A percentile compares a stretch with the other conserved stretches of the same genome.
Evolutionary conservation across 2,113 vertebrate species (phyloP).

Genomic region (Pardalotus punctatus): DNA sequence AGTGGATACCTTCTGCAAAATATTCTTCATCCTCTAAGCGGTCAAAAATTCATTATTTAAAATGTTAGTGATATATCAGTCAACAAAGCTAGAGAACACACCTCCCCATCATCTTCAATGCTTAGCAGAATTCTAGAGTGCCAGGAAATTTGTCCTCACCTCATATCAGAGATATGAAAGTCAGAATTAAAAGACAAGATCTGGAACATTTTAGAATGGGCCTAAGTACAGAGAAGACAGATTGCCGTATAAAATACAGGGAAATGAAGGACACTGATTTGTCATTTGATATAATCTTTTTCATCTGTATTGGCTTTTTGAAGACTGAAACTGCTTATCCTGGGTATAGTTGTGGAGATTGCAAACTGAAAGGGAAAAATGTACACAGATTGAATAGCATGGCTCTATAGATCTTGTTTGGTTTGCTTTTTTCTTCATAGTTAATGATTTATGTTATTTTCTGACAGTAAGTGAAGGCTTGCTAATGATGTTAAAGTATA

Average conservation of each 20-base stretch:
- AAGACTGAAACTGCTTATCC: neutral
- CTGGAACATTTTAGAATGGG: neutral
- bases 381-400: neutral
- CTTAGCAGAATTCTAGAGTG: neutral
- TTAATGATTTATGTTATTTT: neutral
- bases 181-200: neutral
- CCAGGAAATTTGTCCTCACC: accelerated
- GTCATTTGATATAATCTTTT: neutral
- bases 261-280: neutral
- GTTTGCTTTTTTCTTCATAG: neutral
- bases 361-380: neutral
- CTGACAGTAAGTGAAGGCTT: neutral
- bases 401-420: neutral
- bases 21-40: neutral
- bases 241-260: neutral
- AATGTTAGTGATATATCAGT: neutral
- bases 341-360: neutral
- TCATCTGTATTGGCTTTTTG: neutral
- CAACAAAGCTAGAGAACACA: neutral
- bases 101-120: neutral
- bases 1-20: neutral
- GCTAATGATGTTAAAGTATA: neutral
- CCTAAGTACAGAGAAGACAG: neutral
- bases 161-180: neutral
- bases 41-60: neutral